Evolutionary conservation across 2,797 vertebrate genomes (phyloP), one percentile per base, ranked within the genome.

Genomic region (Synanceia verrucosa): DNA sequence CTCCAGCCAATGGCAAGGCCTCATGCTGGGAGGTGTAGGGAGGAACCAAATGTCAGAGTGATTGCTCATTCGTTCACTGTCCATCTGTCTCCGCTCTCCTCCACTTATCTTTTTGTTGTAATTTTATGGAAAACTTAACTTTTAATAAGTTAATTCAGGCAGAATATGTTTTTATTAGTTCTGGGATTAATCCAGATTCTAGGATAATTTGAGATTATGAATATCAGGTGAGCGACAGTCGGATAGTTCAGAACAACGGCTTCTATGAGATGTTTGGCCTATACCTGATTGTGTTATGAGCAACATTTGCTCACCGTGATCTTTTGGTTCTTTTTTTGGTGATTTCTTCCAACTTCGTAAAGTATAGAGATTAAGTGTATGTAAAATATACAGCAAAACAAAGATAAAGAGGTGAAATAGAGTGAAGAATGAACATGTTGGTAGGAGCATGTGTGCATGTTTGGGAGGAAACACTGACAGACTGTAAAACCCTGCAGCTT

Each of bases 21-120:
- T 64, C 89, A 61, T 57, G 71, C 83, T 71, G 84, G 29, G 81
- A 73, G 29, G 59, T 71, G 70, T 12, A 24, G 19, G 50, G 34
- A 70, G 63, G 43, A 86, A 81, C 82, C 80, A 70, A 84, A 84
- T 64, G 79, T 62, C 56, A 66, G 48, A 79, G 61, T 67, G 36
- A 70, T 58, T 86, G 68, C 53, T 87, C 88, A 88, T 60, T 87
- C 73, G 29, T 79, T 85, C 63, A 85, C 19, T 70, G 51, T 50
- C 89, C 87, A 34, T 90, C 83, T 91, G 89, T 79, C 75, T 68
- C 0, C n/a, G 0, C 26, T 39, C 33, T 57, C 26, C 18, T 63
- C 6, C 34, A 37, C 11, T 56, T 46, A 9, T 46, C 0, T 41
- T 39, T 19, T 13, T 50, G 10, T 11, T 43, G n/a, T 5, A 16